These are phyloP conservation scores for Spialia ferax DNA, from an alignment of 2,888 invertebrate species.

Conservation along the genomic window DNA sequence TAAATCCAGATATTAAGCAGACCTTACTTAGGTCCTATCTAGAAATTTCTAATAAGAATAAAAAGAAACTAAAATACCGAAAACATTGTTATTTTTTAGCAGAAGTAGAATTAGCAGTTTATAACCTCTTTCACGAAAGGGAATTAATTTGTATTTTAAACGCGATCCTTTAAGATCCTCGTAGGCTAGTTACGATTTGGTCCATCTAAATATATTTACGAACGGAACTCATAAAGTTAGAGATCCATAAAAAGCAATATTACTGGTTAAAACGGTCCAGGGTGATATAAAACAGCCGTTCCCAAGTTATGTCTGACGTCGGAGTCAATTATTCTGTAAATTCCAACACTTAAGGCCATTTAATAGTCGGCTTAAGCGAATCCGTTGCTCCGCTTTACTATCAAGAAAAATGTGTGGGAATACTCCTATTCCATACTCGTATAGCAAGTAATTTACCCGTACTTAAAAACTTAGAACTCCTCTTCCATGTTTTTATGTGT, in stretches of 20 bases:
- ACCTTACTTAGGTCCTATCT: too few species aligned
- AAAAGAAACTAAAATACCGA: too few species aligned
- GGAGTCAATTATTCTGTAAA: conserved; percentile 32
- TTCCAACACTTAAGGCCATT: conserved; percentile 30
- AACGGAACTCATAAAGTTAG: conserved; percentile 49
- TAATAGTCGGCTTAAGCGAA: conserved; percentile 16
- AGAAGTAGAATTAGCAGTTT: neutral
- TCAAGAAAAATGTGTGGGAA: conserved; percentile 3
- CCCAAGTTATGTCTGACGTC: conserved; percentile 50
- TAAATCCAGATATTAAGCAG: too few species aligned
- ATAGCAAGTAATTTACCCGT: neutral
- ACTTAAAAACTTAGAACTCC: neutral
- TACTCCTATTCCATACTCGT: neutral
- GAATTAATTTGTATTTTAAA: neutral
- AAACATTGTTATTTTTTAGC: too few species aligned
- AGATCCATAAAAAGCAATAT: conserved; percentile 59
- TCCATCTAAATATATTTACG: conserved; percentile 44
- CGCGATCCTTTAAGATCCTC: neutral
- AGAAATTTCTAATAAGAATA: too few species aligned
- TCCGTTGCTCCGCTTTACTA: neutral
- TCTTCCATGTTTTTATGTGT: too few species aligned
- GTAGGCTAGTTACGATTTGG: conserved; percentile 17
- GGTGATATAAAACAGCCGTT: conserved; percentile 60
- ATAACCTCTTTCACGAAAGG: neutral
- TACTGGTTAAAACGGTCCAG: conserved; percentile 54